Base-by-base conservation (phyloP, 2,113 vertebrate species). In the Zapus hudsonius region DNA sequence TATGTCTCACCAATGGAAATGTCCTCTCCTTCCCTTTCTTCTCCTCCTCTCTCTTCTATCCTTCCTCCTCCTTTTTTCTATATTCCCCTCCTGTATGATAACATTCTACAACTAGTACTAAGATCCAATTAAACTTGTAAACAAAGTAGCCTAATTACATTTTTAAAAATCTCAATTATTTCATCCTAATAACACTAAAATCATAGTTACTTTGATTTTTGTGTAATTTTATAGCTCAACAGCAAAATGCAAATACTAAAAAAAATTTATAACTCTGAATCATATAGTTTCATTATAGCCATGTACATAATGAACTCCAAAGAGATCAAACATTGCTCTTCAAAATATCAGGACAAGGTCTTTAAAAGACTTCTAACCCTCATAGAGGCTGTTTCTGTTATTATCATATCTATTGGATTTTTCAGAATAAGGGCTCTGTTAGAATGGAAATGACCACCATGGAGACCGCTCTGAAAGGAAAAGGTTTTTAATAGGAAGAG, bases 31-130 rank as follows among this genome's bases (percentile, higher is more conserved):
- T 11, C 19, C 63, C 12, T 27, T 10, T 3, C 4, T 17, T 19
- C 27, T 8, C 23, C 12, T 22, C 9, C 5, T 4, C 4, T 20
- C 16, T 4, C 5, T 12, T 7, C 4, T 1, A 2, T 5, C 2
- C 7, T 36, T 27, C 29, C 27, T 22, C 2, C 4, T 11, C 7
- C 33, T 16, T 11, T 1, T 25, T 17, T 25, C 20, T 5, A 29
- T 25, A 22, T 33, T 7, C 40, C 42, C 7, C 33, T 4, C 25
- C 6, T 23, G 36, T 55, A 61, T 9, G n/a, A n/a, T n/a, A n/a
- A n/a, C n/a, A n/a, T n/a, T n/a, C n/a, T n/a, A n/a, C n/a, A n/a
- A n/a, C n/a, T 78, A 47, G 11, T 17, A 74, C 6, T 27, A 87
- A 20, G 10, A 27, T 17, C 70, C 61, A 52, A 7, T 75, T 78